Percentiles rank a stretch among this genome's conserved stretches.
These are phyloP conservation scores for Apotomis betuletana DNA, from an alignment of 2,888 invertebrate genomes.

Conservation along the genomic window DNA sequence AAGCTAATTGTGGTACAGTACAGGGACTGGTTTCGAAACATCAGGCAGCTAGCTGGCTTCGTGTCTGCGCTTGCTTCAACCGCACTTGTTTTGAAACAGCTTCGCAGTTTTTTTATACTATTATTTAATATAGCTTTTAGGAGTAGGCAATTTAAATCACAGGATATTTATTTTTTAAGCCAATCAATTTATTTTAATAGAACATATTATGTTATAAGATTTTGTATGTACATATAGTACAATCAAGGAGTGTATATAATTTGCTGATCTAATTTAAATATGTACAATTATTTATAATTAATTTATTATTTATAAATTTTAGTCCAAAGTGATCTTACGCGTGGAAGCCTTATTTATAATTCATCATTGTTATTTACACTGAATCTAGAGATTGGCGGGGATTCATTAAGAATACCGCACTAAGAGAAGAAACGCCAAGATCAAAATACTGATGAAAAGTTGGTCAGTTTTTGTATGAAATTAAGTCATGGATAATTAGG, in stretches of 20 bases:
- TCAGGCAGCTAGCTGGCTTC: background rate
- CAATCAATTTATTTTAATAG: conserved; percentile 25
- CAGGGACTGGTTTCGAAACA: background rate
- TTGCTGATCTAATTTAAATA: conserved; percentile 2
- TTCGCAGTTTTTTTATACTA: conserved; percentile 21
- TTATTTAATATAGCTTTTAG: conserved; percentile 15
- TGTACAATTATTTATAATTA: background rate
- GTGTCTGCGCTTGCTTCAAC: no score
- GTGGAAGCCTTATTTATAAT: background rate
- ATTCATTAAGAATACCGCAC: background rate
- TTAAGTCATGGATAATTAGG: background rate
- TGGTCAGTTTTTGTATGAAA: no score
- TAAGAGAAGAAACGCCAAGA: no score
- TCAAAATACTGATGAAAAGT: no score
- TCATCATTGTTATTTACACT: background rate
- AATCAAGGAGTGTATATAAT: conserved; percentile 26
- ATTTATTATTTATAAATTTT: conserved; percentile 3
- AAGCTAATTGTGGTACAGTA: background rate
- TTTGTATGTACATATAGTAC: conserved; percentile 26
- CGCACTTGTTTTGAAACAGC: background rate
- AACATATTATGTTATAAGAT: conserved; percentile 15
- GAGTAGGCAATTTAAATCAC: conserved; percentile 22
- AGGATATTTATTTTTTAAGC: conserved; percentile 25
- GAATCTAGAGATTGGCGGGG: background rate
- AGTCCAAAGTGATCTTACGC: background rate